Percentiles rank a stretch among this genome's conserved stretches.
phyloP scores from a whole-genome alignment of 2,113 vertebrate species.

The Rhinopomastus cyanomelas region DNA sequence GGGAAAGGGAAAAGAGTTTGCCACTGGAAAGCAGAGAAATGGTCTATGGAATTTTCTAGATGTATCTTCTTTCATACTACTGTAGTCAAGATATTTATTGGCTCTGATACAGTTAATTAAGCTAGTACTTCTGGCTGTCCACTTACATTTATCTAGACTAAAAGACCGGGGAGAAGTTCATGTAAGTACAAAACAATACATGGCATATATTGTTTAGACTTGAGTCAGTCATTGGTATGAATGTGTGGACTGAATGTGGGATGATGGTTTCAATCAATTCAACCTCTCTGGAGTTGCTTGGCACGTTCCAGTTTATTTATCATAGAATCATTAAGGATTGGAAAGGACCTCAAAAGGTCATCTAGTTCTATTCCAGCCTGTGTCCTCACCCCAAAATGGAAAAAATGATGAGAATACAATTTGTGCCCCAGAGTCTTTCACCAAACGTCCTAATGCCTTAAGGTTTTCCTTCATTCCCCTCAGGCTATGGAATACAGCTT shows the following conservation, averaged over 20 bases:
- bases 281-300: neutral
- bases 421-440: too few species aligned
- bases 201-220: neutral
- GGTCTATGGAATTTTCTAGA: neutral
- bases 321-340: too few species aligned
- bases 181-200: neutral
- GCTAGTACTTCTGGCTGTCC: neutral
- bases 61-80: neutral
- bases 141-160: neutral
- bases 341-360: too few species aligned
- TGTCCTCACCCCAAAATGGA: too few species aligned
- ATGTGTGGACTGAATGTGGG: neutral
- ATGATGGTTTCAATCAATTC: neutral
- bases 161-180: neutral
- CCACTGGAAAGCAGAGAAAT: neutral
- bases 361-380: too few species aligned
- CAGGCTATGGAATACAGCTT: too few species aligned
- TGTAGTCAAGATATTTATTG: neutral
- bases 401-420: too few species aligned
- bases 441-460: too few species aligned
- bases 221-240: neutral
- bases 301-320: neutral
- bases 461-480: too few species aligned
- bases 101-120: neutral
- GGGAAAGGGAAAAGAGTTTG: neutral